Conservation (phyloP, 2,113 vertebrate species). For the Crotalus helleri region DNA sequence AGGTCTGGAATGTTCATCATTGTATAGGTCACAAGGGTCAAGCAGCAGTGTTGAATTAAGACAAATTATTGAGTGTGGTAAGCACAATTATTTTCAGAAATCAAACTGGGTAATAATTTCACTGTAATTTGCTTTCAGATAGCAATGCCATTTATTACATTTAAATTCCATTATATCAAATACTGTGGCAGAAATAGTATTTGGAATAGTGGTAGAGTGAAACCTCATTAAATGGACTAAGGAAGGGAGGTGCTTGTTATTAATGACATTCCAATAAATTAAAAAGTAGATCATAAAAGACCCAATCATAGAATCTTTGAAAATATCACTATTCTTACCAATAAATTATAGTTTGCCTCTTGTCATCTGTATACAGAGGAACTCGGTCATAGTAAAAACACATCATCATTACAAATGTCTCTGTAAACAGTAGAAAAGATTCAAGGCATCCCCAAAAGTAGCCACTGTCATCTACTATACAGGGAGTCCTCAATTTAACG, state of each 20-base stretch:
- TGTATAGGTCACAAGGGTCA: slow-evolving; percentile 86
- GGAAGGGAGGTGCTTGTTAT: not conserved
- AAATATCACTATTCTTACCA: not conserved
- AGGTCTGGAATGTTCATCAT: slow-evolving; percentile 88
- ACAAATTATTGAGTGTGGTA: slow-evolving; percentile 89
- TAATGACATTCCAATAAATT: not conserved
- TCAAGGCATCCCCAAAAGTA: not conserved
- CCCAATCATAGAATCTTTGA: not conserved
- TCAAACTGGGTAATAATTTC: not conserved
- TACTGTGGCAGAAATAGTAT: not conserved
- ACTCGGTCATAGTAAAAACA: not conserved
- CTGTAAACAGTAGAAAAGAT: not conserved
- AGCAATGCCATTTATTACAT: not conserved
- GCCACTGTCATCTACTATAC: not conserved
- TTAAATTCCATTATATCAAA: not conserved
- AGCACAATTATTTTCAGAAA: slow-evolving; percentile 43
- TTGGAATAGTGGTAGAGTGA: not conserved
- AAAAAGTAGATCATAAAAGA: not conserved
- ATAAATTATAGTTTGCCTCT: not conserved
- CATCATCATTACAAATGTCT: not conserved
- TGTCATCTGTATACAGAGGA: not conserved
- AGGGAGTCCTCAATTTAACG: not conserved
- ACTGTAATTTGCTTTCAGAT: not conserved
- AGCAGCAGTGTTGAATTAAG: slow-evolving; percentile 81
- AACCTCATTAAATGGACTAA: not conserved